A percentile compares a stretch with the other conserved stretches of the same genome.
Evolutionary conservation across 1,140 invertebrate species (phyloP).

Genomic region (Gonatopus flavifemur): DNA sequence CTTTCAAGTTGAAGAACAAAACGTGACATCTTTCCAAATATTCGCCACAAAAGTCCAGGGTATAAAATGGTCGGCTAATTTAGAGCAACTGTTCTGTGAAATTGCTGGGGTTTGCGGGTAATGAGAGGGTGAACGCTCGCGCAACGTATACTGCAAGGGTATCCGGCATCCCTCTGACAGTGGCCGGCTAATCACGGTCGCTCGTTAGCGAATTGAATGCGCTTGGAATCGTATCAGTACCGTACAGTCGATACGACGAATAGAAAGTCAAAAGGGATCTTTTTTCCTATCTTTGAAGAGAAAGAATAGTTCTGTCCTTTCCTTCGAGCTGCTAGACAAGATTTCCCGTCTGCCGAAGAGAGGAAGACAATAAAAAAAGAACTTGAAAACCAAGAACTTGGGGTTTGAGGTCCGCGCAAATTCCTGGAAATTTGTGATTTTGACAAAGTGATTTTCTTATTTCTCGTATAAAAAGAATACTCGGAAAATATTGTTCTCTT

Average conservation of each 20-base stretch:
- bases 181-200: conserved; percentile 46
- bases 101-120: conserved; percentile 44
- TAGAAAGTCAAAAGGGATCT: conserved; percentile 30
- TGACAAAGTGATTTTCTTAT: no score
- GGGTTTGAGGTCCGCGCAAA: no score
- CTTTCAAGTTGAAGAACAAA: no score
- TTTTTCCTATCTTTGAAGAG: conserved; percentile 18
- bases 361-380: background rate
- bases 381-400: no score
- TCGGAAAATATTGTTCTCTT: no score
- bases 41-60: conserved; percentile 21
- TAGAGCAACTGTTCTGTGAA: conserved; percentile 51
- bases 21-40: no score
- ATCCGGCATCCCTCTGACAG: conserved; percentile 39
- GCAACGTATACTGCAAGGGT: no score
- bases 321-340: no score
- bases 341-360: background rate
- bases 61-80: conserved; percentile 42
- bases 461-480: no score
- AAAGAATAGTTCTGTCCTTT: no score
- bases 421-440: no score
- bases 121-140: conserved; percentile 52
- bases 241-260: conserved; percentile 20
- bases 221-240: conserved; percentile 28
- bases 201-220: conserved; percentile 53